Evolutionary conservation across 1,140 invertebrate species (phyloP), one percentile per base, ranked within the genome.

Genomic region (Drosophila truncata): DNA sequence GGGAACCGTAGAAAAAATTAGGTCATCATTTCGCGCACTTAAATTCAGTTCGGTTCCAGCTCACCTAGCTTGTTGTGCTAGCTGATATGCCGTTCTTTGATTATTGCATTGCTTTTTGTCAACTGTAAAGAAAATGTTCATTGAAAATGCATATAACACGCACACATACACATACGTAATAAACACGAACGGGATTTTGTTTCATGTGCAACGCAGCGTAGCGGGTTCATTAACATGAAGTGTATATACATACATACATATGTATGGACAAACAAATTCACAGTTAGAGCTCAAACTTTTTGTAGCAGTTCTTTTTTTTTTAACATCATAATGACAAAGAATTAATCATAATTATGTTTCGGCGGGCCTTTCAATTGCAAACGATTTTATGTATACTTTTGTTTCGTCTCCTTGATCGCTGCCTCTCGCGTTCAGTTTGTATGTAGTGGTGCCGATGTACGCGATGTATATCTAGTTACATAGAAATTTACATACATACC

Each of bases 181-280:
- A 39, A 16, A 60, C 18, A 20, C 14, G 11, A 49, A 31, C 18
- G 10, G 9, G 14, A 52, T 16, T 31, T 20, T 18, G 20, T n/a
- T 42, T 44, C 39, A 41, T 72, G 42, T 58, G 50, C 50, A 71
- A 33, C 65, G 25, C 49, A 57, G 67, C 41, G 55, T 70, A 46
- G 29, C 54, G 46, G 47, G 37, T 61, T 73, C 44, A 60, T 72
- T 73, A 73, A 59, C 44, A 27, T 49, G 13, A 44, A 18, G n/a
- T n/a, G n/a, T n/a, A n/a, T n/a, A 71, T 55, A 42, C n/a, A 23
- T 42, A 25, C 20, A 49, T 29, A 16, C 18, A 14, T 52, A 54
- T 7, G 14, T 44, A 46, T 27, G 18, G 59, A 25, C 33, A 55
- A 54, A 25, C 33, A n/a, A 37, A 37, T 25, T 23, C 14, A 37